phyloP scores from a whole-genome alignment of 2,113 vertebrate species.

The Pao palembangensis region DNA sequence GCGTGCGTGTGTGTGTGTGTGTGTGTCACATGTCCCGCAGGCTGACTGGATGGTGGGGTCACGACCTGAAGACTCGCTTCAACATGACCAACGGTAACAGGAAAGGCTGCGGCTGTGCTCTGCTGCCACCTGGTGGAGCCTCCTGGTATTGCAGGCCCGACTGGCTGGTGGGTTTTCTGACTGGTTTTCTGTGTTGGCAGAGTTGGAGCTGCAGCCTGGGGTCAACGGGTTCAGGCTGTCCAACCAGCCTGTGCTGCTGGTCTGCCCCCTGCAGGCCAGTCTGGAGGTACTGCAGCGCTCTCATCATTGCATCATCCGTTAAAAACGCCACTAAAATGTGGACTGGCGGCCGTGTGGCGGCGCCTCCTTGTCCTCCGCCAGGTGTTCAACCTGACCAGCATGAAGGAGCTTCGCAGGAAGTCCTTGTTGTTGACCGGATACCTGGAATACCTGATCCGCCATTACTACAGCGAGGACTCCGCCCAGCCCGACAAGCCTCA shows the following conservation, averaged over 20 bases:
- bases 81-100: constrained; percentile 86
- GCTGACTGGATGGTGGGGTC: constrained; percentile 90
- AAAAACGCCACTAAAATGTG: too few species aligned
- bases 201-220: constrained; percentile 84
- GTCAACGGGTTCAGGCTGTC: constrained; percentile 88
- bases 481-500: constrained; percentile 59
- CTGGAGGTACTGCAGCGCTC: constrained; percentile 78
- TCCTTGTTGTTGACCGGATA: constrained; percentile 90
- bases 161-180: neutral
- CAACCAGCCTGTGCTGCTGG: constrained; percentile 91
- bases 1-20: neutral
- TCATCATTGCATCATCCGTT: neutral
- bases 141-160: neutral
- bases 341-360: too few species aligned
- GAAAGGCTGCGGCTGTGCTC: neutral
- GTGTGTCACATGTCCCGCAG: constrained; percentile 62
- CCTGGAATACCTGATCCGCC: constrained; percentile 85
- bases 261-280: constrained; percentile 90
- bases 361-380: constrained; percentile 34
- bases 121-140: constrained; percentile 35
- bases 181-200: constrained; percentile 61
- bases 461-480: constrained; percentile 69
- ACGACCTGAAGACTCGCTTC: constrained; percentile 85
- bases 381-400: constrained; percentile 84
- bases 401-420: constrained; percentile 85